Evolutionary conservation across 1,140 invertebrate genomes (phyloP).

Genomic region (Himalopsyche phryganea): DNA sequence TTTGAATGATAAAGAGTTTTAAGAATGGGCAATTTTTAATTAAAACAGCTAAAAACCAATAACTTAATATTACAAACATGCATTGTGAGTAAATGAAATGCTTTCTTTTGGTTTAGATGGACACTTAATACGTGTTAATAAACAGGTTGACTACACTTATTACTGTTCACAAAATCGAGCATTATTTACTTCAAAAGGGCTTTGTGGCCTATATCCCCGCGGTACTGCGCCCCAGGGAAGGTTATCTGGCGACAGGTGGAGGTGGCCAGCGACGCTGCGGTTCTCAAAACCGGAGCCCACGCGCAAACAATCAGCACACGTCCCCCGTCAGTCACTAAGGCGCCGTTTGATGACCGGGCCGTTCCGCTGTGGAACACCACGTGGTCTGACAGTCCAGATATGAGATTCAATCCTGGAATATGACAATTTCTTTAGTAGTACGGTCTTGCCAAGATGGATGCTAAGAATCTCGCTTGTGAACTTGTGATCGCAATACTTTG

Average conservation of each 20-base stretch:
- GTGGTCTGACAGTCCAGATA: conserved; percentile 48
- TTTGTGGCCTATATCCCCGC: conserved; percentile 87
- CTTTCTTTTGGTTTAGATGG: no score
- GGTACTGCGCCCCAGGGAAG: conserved; percentile 81
- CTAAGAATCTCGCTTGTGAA: no score
- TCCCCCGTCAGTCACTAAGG: conserved; percentile 85
- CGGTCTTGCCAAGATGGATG: no score
- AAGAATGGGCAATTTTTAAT: no score
- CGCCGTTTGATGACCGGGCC: conserved; percentile 52
- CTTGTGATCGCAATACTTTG: no score
- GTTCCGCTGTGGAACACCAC: conserved; percentile 73
- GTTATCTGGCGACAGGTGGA: conserved; percentile 63
- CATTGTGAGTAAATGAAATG: no score
- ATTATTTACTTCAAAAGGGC: conserved; percentile 70
- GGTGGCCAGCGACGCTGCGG: conserved; percentile 71
- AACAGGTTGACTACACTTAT: no score
- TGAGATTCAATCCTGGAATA: conserved; percentile 52
- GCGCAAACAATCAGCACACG: conserved; percentile 83
- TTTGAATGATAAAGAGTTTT: no score
- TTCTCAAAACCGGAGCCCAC: conserved; percentile 61
- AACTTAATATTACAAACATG: no score
- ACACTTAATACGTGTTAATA: no score
- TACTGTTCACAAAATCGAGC: background rate
- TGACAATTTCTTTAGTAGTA: no score
- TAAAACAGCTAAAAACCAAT: no score